Percentiles rank a stretch among this genome's conserved stretches.
Evolutionary conservation across 2,113 vertebrate genomes (phyloP).

Genomic region (Notarius quadriscutis): DNA sequence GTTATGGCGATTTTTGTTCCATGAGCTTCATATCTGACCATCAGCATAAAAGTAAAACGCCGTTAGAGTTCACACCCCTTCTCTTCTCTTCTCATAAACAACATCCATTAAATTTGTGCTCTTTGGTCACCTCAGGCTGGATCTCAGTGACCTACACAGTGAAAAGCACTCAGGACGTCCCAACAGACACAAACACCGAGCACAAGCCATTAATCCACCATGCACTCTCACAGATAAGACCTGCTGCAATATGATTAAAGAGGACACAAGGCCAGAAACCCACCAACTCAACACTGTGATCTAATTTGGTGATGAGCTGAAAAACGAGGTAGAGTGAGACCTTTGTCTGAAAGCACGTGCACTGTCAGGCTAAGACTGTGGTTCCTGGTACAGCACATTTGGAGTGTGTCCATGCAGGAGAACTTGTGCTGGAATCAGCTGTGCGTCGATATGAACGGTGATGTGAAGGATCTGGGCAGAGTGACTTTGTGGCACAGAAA

Average conservation of each 20-base stretch:
- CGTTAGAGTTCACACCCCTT: not conserved
- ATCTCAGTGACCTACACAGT: slow-evolving; percentile 28
- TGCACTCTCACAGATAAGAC: slow-evolving; percentile 40
- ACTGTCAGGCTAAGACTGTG: not conserved
- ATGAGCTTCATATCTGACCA: not conserved
- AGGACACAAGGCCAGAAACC: slow-evolving; percentile 36
- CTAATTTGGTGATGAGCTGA: slow-evolving; percentile 16
- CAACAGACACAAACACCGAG: not conserved
- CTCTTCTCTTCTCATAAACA: not conserved
- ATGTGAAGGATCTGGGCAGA: slow-evolving; percentile 3
- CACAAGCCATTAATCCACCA: not conserved
- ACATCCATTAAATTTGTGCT: not conserved
- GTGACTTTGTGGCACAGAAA: not conserved
- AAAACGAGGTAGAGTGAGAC: not conserved
- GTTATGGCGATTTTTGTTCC: not conserved
- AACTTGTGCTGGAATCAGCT: not conserved
- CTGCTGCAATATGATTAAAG: slow-evolving; percentile 44
- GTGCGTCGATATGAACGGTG: not conserved
- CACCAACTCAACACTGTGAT: slow-evolving; percentile 27
- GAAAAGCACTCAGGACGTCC: slow-evolving; percentile 24
- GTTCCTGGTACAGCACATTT: not conserved
- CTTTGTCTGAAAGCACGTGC: not conserved
- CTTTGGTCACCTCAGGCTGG: slow-evolving; percentile 1
- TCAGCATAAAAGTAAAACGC: not conserved
- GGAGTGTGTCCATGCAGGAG: not conserved